Evolutionary conservation across 2,888 invertebrate genomes (phyloP), one percentile per base, ranked within the genome.

Genomic region (Amorpha juglandis): DNA sequence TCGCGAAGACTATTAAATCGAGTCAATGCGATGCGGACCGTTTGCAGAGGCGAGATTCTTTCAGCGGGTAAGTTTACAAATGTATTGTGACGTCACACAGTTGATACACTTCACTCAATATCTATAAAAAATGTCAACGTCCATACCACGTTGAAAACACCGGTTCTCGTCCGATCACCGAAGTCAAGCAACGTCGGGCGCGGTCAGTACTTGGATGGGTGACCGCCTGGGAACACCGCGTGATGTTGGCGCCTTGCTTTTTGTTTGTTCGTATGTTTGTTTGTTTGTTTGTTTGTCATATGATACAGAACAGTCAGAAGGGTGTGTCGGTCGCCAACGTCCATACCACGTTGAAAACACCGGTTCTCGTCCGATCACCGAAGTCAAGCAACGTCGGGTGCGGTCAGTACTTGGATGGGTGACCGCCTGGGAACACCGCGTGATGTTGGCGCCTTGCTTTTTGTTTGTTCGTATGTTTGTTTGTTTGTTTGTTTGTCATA

Each of bases 151-250:
- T 70, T 70, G 70, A 70, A 62, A 19, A 58, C 51, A 87, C 88
- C 86, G 89, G 88, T 89, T 90, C 90, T 90, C 90, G 89, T 91
- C 90, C 89, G 90, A 91, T 91, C 91, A 91, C 91, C 89, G 91
- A 90, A 90, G 89, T 90, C 88, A 88, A 87, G 85, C 89, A 87
- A 86, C 87, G 81, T 88, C 84, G 88, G 87, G 87, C 87, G 87
- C 77, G 84, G 84, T 88, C 86, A 88, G 88, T 88, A 87, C 87
- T 87, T 89, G 86, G 87, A 88, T 88, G 88, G 88, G 87, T 88
- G 88, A 88, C 88, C 85, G 86, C 87, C 83, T 86, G 85, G 86
- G 86, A 87, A 87, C 86, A 87, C 86, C 82, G 74, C 85, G 84
- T 87, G 69, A 69, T 68, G 71, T 74, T 73, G 70, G 71, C 69